These are phyloP conservation scores for Entelurus aequoreus DNA, from an alignment of 2,113 vertebrate species.

Conservation along the genomic window DNA sequence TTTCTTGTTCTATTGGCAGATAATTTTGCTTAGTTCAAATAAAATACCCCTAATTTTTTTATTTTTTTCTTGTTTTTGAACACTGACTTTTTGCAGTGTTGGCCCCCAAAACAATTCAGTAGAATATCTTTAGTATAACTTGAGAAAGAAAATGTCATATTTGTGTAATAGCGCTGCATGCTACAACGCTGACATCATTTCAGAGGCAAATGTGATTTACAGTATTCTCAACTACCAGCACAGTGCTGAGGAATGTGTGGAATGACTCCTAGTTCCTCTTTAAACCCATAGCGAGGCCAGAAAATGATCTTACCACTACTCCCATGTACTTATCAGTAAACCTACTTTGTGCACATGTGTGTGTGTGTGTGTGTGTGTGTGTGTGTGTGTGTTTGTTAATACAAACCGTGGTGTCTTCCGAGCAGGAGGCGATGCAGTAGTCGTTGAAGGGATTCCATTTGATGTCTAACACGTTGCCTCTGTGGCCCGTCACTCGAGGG, in stretches of 20 bases:
- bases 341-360: background rate
- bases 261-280: slow-evolving; percentile 35
- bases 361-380: slow-evolving; percentile 9
- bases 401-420: slow-evolving; percentile 86
- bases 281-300: slow-evolving; percentile 23
- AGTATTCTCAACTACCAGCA: slow-evolving; percentile 18
- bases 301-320: slow-evolving; percentile 40
- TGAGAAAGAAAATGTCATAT: too few relatives aligned
- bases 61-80: too few relatives aligned
- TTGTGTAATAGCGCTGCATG: too few relatives aligned
- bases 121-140: too few relatives aligned
- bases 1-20: too few relatives aligned
- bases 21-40: too few relatives aligned
- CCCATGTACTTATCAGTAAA: slow-evolving; percentile 19
- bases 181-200: background rate
- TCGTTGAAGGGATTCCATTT: slow-evolving; percentile 95
- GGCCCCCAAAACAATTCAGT: too few relatives aligned
- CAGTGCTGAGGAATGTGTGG: slow-evolving; percentile 46
- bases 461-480: slow-evolving; percentile 84
- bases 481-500: slow-evolving; percentile 84
- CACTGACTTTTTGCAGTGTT: too few relatives aligned
- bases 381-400: slow-evolving; percentile 9
- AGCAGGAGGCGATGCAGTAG: slow-evolving; percentile 87
- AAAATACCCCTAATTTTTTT: too few relatives aligned
- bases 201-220: slow-evolving; percentile 14